Base-by-base conservation (phyloP, 1,140 invertebrate genomes). In the Orchesella cincta region DNA sequence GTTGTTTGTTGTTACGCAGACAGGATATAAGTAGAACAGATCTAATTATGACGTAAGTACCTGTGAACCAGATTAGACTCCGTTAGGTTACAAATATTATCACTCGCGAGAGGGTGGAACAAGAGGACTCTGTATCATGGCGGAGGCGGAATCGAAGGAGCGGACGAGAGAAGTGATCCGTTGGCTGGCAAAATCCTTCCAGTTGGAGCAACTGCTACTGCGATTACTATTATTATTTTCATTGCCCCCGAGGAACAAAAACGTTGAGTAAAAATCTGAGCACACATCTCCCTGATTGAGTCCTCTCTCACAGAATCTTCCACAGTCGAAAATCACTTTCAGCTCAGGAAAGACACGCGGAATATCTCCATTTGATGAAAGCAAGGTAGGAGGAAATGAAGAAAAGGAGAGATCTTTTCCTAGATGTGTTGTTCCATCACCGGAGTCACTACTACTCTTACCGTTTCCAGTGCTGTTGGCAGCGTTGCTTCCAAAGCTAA, bases 91-190 rank as follows among this genome's bases (percentile, higher is more conserved):
- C 39, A 20, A 46, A 67, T 31, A 67, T 31, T 67, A 73, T 73
- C 71, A 73, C 71, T 73, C 71, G 46, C 28, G 35, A 51, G 34
- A 51, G 34, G 33, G 71, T 73, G 78, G 80, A 20, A 81, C 62
- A 28, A 81, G 78, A n/a, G 80, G 80, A 72, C 80, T 81, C 80
- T 81, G 80, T 29, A 81, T 33, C 28, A 78, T 52, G n/a, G 81
- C 78, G 18, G 77, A 75, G n/a, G 75, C 77, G 8, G 79, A 54
- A 67, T 80, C 77, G 23, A 80, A 52, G 14, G 71, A 75, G 2
- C 75, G 74, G 28, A 76, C 71, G 20, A 80, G 73, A 18, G 75
- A 76, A 23, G 77, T 39, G 39, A 80, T 62, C 77, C 77, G 54
- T 64, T 75, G 74, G 23, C 54, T 36, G n/a, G 71, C 76, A 31